Conservation (phyloP, 2,797 vertebrate genomes). For the Takifugu ocellatus region DNA sequence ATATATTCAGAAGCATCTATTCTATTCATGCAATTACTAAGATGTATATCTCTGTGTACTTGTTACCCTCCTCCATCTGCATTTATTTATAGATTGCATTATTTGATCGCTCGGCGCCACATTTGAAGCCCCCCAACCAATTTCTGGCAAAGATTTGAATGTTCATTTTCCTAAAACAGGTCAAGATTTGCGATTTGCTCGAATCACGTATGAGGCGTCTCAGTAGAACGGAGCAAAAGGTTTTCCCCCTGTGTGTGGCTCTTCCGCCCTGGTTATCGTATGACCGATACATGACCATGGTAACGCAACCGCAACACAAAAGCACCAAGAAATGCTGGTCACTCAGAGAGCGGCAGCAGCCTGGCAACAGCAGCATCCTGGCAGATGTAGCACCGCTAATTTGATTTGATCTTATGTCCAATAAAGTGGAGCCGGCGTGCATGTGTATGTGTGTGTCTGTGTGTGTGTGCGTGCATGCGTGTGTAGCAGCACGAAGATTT, state of each 20-base stretch:
- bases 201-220: background rate
- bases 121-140: no score
- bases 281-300: background rate
- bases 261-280: slow-evolving; percentile 15
- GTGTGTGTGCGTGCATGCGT: background rate
- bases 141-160: background rate
- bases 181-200: background rate
- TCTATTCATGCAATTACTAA: slow-evolving; percentile 1
- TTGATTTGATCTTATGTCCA: slow-evolving; percentile 39
- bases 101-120: slow-evolving; percentile 14
- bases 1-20: slow-evolving; percentile 4
- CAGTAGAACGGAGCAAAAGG: background rate
- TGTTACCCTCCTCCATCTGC: slow-evolving; percentile 1
- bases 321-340: slow-evolving; percentile 16
- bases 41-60: slow-evolving; percentile 6
- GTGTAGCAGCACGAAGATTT: background rate
- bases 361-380: slow-evolving; percentile 31
- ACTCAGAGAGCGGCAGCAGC: slow-evolving; percentile 8
- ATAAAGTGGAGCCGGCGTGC: slow-evolving; percentile 23
- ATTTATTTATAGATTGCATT: slow-evolving; percentile 31
- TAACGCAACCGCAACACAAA: background rate
- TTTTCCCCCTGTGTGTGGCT: background rate
- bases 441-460: slow-evolving; percentile 7
- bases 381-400: slow-evolving; percentile 39
- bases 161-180: background rate